Evolutionary conservation across 2,888 invertebrate species (phyloP).

Genomic region (Deroplatys truncata): DNA sequence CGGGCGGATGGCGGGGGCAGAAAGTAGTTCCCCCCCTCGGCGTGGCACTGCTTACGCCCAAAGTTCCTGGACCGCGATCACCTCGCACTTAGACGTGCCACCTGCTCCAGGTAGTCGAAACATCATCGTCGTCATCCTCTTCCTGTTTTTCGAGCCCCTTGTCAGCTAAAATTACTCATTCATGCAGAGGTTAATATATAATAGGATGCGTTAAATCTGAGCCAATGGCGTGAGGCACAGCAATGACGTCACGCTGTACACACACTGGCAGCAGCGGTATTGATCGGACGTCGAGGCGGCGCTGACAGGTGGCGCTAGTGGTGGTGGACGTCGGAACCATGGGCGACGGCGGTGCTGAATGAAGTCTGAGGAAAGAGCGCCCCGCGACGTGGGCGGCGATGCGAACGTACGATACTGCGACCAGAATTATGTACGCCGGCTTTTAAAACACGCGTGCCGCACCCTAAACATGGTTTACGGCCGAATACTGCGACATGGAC

Average conservation of each 20-base stretch:
- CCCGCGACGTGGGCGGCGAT: background rate
- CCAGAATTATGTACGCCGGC: background rate
- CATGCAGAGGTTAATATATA: constrained; percentile 33
- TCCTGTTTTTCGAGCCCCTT: constrained; percentile 11
- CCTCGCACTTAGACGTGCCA: background rate
- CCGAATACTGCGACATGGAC: background rate
- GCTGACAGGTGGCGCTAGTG: constrained; percentile 38
- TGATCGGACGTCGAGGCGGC: constrained; percentile 37
- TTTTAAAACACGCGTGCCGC: background rate
- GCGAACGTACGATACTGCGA: background rate
- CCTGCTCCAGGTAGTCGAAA: background rate
- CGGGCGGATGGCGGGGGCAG: background rate
- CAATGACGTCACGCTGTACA: constrained; percentile 33
- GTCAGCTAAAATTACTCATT: constrained; percentile 27
- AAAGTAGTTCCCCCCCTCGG: background rate
- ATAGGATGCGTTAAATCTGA: constrained; percentile 32
- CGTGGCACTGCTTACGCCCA: background rate
- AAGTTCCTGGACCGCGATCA: background rate
- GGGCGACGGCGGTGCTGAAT: constrained; percentile 5
- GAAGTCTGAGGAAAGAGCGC: constrained; percentile 7
- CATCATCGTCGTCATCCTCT: background rate
- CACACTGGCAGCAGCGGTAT: constrained; percentile 33
- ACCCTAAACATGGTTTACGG: background rate
- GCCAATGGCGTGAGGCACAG: constrained; percentile 31
- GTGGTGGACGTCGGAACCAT: background rate